Percentiles rank a stretch among this genome's conserved stretches.
phyloP scores from a whole-genome alignment of 1,140 invertebrate species.

The Chionoecetes opilio region DNA sequence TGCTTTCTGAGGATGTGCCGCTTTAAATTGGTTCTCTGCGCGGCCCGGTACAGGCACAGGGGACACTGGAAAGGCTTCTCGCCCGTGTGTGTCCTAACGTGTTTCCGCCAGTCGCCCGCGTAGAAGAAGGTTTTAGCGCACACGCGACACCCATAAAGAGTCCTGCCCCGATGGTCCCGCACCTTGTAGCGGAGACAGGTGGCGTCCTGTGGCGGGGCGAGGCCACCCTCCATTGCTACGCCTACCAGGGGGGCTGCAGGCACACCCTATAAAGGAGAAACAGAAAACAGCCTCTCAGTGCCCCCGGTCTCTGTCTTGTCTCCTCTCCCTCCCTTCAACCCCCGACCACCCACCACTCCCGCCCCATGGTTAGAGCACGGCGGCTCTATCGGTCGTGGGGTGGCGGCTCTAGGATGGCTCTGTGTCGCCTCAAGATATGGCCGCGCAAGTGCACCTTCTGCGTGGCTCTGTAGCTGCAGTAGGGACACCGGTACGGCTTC shows the following conservation, averaged over 20 bases:
- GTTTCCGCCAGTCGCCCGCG: constrained; percentile 71
- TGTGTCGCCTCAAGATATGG: constrained; percentile 70
- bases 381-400: constrained; percentile 54
- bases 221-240: constrained; percentile 69
- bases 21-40: constrained; percentile 70
- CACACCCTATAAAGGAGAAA: constrained; percentile 74
- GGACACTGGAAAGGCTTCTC: constrained; percentile 73
- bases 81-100: constrained; percentile 68
- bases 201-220: constrained; percentile 51
- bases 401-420: constrained; percentile 35
- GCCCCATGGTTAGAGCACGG: background rate
- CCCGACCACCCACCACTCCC: background rate
- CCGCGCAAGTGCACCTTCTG: constrained; percentile 74
- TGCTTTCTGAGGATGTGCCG: constrained; percentile 70
- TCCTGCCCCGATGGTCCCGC: constrained; percentile 72
- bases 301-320: background rate
- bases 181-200: constrained; percentile 65
- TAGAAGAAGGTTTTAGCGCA: constrained; percentile 76
- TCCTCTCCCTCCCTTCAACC: background rate
- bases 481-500: constrained; percentile 72
- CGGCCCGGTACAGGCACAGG: constrained; percentile 65
- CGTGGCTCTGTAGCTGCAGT: constrained; percentile 73
- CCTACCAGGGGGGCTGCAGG: constrained; percentile 70
- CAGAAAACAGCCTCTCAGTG: constrained; percentile 71
- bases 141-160: constrained; percentile 70